phyloP scores from a whole-genome alignment of 2,113 vertebrate species.

The Grantiella picta region DNA sequence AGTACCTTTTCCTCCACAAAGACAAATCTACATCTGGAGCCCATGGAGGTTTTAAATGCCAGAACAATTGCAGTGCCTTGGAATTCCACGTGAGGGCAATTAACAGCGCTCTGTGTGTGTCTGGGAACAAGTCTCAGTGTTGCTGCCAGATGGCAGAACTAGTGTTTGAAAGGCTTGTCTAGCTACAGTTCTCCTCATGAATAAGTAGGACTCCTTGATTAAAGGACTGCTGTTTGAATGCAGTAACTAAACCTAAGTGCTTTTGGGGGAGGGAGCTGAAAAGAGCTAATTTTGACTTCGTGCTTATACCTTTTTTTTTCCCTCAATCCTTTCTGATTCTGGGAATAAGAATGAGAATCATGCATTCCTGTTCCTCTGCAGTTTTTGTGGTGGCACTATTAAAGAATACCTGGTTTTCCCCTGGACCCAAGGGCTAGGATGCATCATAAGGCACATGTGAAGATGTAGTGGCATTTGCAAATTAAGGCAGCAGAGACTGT shows the following conservation, averaged over 20 bases:
- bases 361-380: neutral
- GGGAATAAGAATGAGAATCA: neutral
- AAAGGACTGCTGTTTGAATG: slow-evolving; percentile 41
- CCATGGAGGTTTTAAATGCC: neutral
- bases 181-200: slow-evolving; percentile 22
- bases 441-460: neutral
- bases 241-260: neutral
- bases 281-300: slow-evolving; percentile 5
- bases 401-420: neutral
- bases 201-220: slow-evolving; percentile 53
- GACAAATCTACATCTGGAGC: neutral
- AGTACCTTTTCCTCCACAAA: neutral
- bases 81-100: slow-evolving; percentile 51
- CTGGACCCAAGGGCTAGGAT: neutral
- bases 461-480: slow-evolving; percentile 1
- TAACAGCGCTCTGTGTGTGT: neutral
- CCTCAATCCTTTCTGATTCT: neutral
- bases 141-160: slow-evolving; percentile 26
- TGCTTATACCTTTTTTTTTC: neutral
- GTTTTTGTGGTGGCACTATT: neutral
- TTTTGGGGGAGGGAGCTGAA: neutral
- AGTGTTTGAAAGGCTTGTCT: slow-evolving; percentile 32
- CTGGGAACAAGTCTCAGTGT: slow-evolving; percentile 13
- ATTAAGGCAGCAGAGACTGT: neutral
- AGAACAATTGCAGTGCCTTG: slow-evolving; percentile 19